Conservation (phyloP, 2,888 invertebrate species). For the Nephrotoma appendiculata region DNA sequence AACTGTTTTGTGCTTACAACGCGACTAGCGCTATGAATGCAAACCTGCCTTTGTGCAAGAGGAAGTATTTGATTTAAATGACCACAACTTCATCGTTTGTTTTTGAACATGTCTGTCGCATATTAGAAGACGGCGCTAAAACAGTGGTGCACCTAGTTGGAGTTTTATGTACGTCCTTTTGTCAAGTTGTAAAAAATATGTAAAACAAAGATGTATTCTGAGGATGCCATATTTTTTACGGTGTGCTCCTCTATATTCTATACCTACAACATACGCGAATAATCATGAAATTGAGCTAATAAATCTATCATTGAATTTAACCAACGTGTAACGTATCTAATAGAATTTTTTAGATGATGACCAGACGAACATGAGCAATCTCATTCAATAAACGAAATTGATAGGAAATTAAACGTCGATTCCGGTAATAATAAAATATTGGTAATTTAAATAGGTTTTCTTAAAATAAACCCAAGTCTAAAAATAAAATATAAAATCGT, state of each 20-base stretch:
- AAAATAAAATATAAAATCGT: not conserved
- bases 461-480: not conserved
- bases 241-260: not conserved
- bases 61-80: no score
- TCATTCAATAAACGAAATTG: not conserved
- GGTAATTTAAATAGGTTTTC: not conserved
- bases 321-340: not conserved
- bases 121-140: no score
- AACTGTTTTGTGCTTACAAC: no score
- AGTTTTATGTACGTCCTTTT: no score
- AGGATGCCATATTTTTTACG: no score
- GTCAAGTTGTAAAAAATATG: no score
- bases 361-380: not conserved
- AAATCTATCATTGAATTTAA: not conserved
- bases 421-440: not conserved
- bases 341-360: not conserved
- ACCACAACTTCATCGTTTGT: no score
- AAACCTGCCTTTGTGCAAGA: no score
- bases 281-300: not conserved
- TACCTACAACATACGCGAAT: not conserved
- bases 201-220: no score
- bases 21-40: no score
- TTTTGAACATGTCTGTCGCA: no score
- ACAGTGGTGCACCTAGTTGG: no score
- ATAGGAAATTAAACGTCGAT: not conserved